Base-by-base conservation (phyloP, 2,113 vertebrate species). In the Pseudorhombus dupliciocellatus region DNA sequence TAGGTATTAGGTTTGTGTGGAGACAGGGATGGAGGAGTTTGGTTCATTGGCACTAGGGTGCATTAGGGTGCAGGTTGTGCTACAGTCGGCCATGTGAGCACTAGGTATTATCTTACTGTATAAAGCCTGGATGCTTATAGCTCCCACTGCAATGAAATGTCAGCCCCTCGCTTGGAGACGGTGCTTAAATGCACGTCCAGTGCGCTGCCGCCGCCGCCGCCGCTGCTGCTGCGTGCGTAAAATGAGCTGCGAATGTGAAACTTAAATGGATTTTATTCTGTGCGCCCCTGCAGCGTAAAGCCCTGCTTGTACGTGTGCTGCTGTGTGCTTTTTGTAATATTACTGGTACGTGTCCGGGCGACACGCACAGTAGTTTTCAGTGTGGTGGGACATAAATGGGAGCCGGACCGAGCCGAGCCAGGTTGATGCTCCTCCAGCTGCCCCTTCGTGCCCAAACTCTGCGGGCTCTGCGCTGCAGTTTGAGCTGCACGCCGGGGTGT, bases 391-490 rank as follows among this genome's bases (percentile, higher is more conserved):
- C 10, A 37, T 53, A 46, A 72, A 70, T 40, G 42, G 53, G 52
- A 75, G 37, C 60, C 24, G 75, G 46, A 67, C 25, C 2, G 80
- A 40, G 63, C 24, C 26, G 9, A 3, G 31, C 20, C 2, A 58
- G 54, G 68, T 71, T 79, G 88, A 87, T 46, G 73, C 84, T 84
- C 79, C 64, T 57, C 15, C 81, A 79, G 85, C 88, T 85, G 85
- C 73, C 82, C 75, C 73, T 86, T 40, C 63, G 37, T 51, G 83
- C 77, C 73, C 66, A 79, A 46, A 62, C 88, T 81, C 88, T 58
- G 81, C 85, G 84, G 81, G 84, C 74, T 89, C 48, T 78, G 88
- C 83, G 63, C 88, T 59, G 82, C 87, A 48, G 78, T 85, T 86
- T 67, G 70, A 83, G 82, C 76, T 28, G 84, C 88, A 34, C 91